Evolutionary conservation across 1,140 invertebrate species (phyloP).

Genomic region (Anoplolepis gracilipes): DNA sequence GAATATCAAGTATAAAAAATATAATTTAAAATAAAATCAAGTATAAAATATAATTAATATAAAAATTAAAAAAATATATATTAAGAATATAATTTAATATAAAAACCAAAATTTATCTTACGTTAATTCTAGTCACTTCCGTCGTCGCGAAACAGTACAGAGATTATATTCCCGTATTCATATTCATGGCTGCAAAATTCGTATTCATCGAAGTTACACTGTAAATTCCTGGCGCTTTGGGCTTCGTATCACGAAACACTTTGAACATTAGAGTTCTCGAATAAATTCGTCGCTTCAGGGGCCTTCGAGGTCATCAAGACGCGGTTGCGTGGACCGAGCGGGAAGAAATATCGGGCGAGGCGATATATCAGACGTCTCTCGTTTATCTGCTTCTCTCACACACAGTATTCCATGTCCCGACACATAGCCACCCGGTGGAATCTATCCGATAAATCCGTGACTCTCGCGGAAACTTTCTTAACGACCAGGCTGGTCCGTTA

Average conservation of each 20-base stretch:
- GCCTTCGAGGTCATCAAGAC: slow-evolving; percentile 9
- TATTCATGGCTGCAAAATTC: slow-evolving; percentile 36
- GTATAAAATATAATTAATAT: too few relatives aligned
- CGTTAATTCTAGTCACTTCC: neutral
- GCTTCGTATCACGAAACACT: neutral
- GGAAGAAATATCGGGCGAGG: slow-evolving; percentile 58
- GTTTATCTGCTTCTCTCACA: slow-evolving; percentile 69
- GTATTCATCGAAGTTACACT: neutral
- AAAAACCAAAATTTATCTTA: neutral
- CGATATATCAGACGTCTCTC: slow-evolving; percentile 59
- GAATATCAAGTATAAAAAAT: too few relatives aligned
- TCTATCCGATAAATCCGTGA: slow-evolving; percentile 59
- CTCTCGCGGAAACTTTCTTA: slow-evolving; percentile 60
- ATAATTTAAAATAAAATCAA: too few relatives aligned
- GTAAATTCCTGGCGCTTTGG: neutral
- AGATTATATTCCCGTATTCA: slow-evolving; percentile 15
- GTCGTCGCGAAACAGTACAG: neutral
- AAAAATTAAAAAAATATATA: too few relatives aligned
- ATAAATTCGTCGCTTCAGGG: slow-evolving; percentile 37
- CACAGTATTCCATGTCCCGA: slow-evolving; percentile 8
- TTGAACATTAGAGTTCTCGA: neutral
- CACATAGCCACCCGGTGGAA: slow-evolving; percentile 49
- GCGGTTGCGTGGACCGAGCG: neutral
- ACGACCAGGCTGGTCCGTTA: slow-evolving; percentile 37
- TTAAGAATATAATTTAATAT: too few relatives aligned